These are phyloP conservation scores for Xiphophorus hellerii DNA, from an alignment of 2,113 vertebrate genomes.

Conservation along the genomic window DNA sequence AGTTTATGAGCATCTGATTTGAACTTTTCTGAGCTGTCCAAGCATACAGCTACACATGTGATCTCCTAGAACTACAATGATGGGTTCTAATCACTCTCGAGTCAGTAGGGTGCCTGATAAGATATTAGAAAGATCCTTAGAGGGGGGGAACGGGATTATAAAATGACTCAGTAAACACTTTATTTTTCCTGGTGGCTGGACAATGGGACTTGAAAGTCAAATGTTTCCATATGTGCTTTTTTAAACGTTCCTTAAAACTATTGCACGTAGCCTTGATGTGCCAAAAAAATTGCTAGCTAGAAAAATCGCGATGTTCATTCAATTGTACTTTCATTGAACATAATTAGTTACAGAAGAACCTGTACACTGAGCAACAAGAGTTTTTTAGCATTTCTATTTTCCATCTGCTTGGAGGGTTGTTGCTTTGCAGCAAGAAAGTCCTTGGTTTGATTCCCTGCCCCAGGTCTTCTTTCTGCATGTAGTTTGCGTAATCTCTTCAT, in stretches of 20 bases:
- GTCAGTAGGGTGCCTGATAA: slow-evolving; percentile 16
- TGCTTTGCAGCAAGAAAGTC: too few species aligned
- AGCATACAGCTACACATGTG: slow-evolving; percentile 45
- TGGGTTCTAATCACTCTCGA: slow-evolving; percentile 53
- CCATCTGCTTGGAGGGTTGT: too few species aligned
- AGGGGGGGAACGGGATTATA: slow-evolving; percentile 15
- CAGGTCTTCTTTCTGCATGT: too few species aligned
- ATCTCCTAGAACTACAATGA: slow-evolving; percentile 58
- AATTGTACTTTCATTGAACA: background rate
- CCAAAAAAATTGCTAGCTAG: too few species aligned
- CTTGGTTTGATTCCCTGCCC: too few species aligned
- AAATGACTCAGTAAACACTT: background rate
- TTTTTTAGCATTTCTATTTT: background rate
- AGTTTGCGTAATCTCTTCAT: too few species aligned
- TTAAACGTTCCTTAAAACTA: slow-evolving; percentile 12
- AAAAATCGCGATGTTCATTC: background rate
- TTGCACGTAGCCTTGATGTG: background rate
- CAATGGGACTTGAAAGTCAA: background rate
- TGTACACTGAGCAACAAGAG: background rate
- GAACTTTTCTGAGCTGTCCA: slow-evolving; percentile 32
- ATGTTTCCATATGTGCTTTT: background rate
- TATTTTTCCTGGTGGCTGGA: background rate
- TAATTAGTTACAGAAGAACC: background rate
- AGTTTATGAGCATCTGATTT: slow-evolving; percentile 46
- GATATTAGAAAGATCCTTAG: slow-evolving; percentile 25